Evolutionary conservation across 2,888 invertebrate genomes (phyloP).

Genomic region (Syrista parreyssii): DNA sequence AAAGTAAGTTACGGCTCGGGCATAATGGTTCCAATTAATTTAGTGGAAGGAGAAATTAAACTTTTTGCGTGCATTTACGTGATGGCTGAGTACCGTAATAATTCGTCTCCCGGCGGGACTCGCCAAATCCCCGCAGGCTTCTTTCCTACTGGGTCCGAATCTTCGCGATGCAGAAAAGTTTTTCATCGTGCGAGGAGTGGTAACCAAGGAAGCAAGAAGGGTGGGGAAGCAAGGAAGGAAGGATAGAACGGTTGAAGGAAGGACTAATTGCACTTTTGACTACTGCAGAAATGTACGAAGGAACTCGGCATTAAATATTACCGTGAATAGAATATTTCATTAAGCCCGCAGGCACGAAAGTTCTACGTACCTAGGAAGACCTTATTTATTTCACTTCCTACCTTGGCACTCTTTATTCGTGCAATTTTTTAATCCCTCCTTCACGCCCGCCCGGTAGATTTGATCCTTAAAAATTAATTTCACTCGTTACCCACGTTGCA

Average conservation of each 20-base stretch:
- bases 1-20: constrained; percentile 28
- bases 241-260: constrained; percentile 13
- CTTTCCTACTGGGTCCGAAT: neutral
- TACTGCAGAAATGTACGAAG: constrained; percentile 25
- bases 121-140: constrained; percentile 9
- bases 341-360: constrained; percentile 18
- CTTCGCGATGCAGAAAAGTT: constrained; percentile 20
- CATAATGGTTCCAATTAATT: constrained; percentile 42
- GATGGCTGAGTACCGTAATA: constrained; percentile 31
- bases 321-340: constrained; percentile 41
- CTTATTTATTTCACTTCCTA: constrained; percentile 3
- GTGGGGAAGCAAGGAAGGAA: constrained; percentile 7
- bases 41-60: constrained; percentile 44
- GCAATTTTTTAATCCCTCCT: neutral
- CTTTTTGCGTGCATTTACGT: constrained; percentile 30
- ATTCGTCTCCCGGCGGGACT: constrained; percentile 21
- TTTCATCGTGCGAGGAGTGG: constrained; percentile 17
- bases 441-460: neutral
- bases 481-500: neutral
- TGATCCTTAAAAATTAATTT: neutral
- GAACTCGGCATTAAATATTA: constrained; percentile 34
- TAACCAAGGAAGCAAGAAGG: constrained; percentile 7
- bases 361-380: neutral
- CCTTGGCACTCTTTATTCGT: neutral
- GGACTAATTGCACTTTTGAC: constrained; percentile 41